Conservation (phyloP, 1,140 invertebrate species). For the Danaus plexippus region DNA sequence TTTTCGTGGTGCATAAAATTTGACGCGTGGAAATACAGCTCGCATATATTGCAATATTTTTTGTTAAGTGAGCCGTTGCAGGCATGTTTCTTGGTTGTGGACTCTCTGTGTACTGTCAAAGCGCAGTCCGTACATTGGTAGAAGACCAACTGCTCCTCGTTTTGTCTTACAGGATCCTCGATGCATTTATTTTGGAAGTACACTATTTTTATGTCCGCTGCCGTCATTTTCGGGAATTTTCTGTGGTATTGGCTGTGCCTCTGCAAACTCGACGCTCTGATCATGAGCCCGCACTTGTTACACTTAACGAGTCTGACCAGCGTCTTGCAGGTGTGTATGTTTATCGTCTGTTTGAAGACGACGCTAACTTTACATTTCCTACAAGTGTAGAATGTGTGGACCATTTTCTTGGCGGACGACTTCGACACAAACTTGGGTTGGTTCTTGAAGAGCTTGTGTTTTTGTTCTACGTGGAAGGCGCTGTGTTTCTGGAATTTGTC, state of each 20-base stretch:
- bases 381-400: constrained; percentile 18
- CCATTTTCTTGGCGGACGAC: constrained; percentile 1
- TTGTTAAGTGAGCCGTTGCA: not conserved
- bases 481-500: constrained; percentile 16
- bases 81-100: constrained; percentile 8
- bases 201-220: constrained; percentile 6
- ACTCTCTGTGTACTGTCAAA: constrained; percentile 5
- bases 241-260: constrained; percentile 10
- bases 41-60: constrained; percentile 9
- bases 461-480: not conserved
- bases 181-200: constrained; percentile 4
- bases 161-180: not conserved
- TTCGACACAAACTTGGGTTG: constrained; percentile 4
- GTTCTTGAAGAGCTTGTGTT: constrained; percentile 1
- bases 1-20: not conserved
- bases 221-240: constrained; percentile 5
- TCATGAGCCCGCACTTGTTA: constrained; percentile 11
- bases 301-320: constrained; percentile 8
- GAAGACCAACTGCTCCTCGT: not conserved
- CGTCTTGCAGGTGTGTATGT: constrained; percentile 6
- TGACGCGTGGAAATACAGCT: constrained; percentile 6
- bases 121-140: constrained; percentile 15
- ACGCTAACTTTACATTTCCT: constrained; percentile 11
- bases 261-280: constrained; percentile 1
- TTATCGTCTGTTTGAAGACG: not conserved